Percentiles rank a stretch among this genome's conserved stretches.
Conservation (phyloP, 2,888 invertebrate species). For the Psylliodes chrysocephalus region DNA sequence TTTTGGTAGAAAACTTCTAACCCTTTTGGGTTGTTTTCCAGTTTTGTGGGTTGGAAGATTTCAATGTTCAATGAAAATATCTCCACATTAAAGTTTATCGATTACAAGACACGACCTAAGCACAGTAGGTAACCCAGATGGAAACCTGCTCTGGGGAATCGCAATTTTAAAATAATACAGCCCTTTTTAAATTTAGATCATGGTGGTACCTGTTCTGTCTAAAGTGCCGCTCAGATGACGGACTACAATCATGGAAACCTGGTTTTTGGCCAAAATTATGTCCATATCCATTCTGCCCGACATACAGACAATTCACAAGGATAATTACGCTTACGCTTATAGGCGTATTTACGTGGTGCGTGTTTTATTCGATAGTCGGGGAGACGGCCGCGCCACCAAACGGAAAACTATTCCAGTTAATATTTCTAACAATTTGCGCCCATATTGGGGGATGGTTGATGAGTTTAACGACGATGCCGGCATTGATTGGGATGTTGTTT, state of each 20-base stretch:
- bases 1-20: too few species aligned
- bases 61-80: too few species aligned
- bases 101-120: too few species aligned
- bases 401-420: conserved; percentile 83
- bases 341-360: conserved; percentile 80
- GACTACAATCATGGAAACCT: conserved; percentile 80
- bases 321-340: conserved; percentile 65
- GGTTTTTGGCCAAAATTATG: conserved; percentile 82
- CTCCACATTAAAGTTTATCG: too few species aligned
- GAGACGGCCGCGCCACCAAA: conserved; percentile 84
- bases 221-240: conserved; percentile 76
- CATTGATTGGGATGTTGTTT: conserved; percentile 87
- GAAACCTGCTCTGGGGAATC: too few species aligned
- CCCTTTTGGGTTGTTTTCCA: too few species aligned
- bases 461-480: conserved; percentile 82
- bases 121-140: too few species aligned
- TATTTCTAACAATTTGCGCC: conserved; percentile 78
- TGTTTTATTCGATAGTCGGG: conserved; percentile 80
- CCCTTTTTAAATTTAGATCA: conserved; percentile 75
- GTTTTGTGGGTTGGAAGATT: too few species aligned
- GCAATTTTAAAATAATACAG: too few species aligned
- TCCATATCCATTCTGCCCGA: conserved; percentile 87
- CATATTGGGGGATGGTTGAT: conserved; percentile 87
- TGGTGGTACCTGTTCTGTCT: conserved; percentile 87
- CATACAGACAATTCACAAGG: conserved; percentile 69